Evolutionary conservation across 2,797 vertebrate species (phyloP), one percentile per base, ranked within the genome.

Genomic region (Spea hammondii): DNA sequence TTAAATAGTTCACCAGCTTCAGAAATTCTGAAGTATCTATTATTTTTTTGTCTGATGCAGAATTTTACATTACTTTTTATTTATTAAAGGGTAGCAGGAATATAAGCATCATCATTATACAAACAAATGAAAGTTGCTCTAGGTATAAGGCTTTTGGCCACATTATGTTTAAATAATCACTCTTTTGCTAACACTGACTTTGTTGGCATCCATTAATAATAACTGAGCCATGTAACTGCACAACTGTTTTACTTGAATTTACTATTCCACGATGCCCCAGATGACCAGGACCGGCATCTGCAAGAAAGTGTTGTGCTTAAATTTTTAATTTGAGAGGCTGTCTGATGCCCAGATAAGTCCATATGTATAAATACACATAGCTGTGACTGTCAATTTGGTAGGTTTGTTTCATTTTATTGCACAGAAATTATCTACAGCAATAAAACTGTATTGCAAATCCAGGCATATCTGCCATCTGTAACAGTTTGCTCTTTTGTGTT

Each of bases 161-260:
- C 60, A 59, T 79, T 59, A 46, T 59, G 55, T 73, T 77, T 68
- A 64, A 77, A 77, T 81, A 64, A 77, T 32, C 74, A 48, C 5
- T 57, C 14, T 72, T 81, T 68, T 73, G 17, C 70, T 81, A 77
- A 76, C 68, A 67, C 14, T 9, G 62, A 60, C 75, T 79, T 82
- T 65, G 66, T 70, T 65, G 74, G 49, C 48, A 77, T 81, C 62
- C 77, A 81, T 77, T 80, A 76, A 80, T 80, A 65, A 76, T 75
- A 75, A 75, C 66, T 65, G 66, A 57, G 45, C 17, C 46, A 54
- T 80, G 78, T 75, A 70, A 80, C 55, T 47, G 53, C 66, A 65
- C 44, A 75, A 80, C 69, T 80, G 57, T 76, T 76, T 77, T 48
- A 48, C 64, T 73, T 12, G 57, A 74, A 73, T 77, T 62, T 70